A percentile compares a stretch with the other conserved stretches of the same genome.
phyloP scores from a whole-genome alignment of 1,140 invertebrate genomes.

The Saccostrea cuccullata region DNA sequence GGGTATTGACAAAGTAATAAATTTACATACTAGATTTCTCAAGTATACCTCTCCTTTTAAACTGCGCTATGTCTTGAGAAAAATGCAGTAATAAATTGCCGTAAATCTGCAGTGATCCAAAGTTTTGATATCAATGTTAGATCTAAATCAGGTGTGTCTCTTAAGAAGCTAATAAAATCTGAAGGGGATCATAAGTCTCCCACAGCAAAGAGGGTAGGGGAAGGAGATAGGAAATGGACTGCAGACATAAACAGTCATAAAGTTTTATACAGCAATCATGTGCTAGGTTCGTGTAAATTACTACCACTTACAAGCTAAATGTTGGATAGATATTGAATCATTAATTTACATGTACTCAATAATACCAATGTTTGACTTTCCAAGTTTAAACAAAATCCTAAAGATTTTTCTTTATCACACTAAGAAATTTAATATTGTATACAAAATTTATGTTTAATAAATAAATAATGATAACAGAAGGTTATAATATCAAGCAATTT shows the following conservation, averaged over 20 bases:
- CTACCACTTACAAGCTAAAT: too few species aligned
- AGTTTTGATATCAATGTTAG: not conserved
- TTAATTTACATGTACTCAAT: too few species aligned
- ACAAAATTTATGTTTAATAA: too few species aligned
- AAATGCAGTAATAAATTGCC: not conserved
- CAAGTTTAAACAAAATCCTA: too few species aligned
- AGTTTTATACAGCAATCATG: too few species aligned
- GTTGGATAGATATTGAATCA: too few species aligned
- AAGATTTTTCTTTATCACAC: too few species aligned
- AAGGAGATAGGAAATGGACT: not conserved
- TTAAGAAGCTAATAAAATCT: constrained; percentile 3
- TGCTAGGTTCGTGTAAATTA: too few species aligned
- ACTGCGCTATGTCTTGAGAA: not conserved
- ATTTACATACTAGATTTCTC: not conserved
- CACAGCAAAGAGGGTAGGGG: not conserved
- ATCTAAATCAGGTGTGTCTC: constrained; percentile 4
- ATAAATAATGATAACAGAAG: too few species aligned
- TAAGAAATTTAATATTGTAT: too few species aligned
- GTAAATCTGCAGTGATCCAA: not conserved
- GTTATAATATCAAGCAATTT: too few species aligned
- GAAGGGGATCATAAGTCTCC: not conserved
- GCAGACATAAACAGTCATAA: not conserved
- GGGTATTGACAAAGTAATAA: not conserved
- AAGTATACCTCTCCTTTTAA: not conserved
- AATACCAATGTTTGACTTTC: too few species aligned